Evolutionary conservation across 2,888 invertebrate species (phyloP).

Genomic region (Daptonema setosum): DNA sequence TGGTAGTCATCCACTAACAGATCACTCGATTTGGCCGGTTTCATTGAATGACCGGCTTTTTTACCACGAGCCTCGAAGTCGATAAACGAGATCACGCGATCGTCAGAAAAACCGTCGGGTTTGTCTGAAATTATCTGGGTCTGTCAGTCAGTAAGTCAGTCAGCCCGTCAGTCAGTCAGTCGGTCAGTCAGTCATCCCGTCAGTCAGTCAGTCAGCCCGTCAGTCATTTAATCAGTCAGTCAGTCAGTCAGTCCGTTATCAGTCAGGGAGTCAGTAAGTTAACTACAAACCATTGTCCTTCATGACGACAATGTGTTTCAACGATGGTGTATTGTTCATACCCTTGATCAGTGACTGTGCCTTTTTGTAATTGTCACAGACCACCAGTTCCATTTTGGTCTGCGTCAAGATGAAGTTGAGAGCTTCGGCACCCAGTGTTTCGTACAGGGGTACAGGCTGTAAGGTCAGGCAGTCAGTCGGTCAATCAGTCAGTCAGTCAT

Average conservation of each 20-base stretch:
- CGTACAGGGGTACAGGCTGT: conserved; percentile 83
- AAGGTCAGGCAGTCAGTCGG: too few species aligned
- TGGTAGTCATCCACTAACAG: not conserved
- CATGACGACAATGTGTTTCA: conserved; percentile 18
- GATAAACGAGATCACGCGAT: conserved; percentile 13
- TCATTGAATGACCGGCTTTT: conserved; percentile 6
- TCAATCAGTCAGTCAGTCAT: too few species aligned
- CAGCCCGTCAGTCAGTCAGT: too few species aligned
- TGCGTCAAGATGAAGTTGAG: conserved; percentile 45
- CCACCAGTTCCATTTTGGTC: conserved; percentile 16
- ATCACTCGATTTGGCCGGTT: conserved; percentile 14
- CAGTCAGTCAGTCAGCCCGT: too few species aligned
- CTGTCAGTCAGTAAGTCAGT: too few species aligned
- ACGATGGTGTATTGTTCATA: conserved; percentile 10
- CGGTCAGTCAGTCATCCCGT: too few species aligned
- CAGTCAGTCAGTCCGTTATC: too few species aligned
- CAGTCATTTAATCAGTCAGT: too few species aligned
- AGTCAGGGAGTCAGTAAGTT: too few species aligned
- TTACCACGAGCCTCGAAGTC: conserved; percentile 12
- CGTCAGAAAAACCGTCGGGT: too few species aligned
- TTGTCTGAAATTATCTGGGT: too few species aligned
- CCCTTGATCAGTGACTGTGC: conserved; percentile 10
- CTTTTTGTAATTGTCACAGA: conserved; percentile 18
- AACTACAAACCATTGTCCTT: conserved; percentile 13
- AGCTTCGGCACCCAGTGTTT: conserved; percentile 84